Base-by-base conservation (phyloP, 2,113 vertebrate species). In the Channa argus region DNA sequence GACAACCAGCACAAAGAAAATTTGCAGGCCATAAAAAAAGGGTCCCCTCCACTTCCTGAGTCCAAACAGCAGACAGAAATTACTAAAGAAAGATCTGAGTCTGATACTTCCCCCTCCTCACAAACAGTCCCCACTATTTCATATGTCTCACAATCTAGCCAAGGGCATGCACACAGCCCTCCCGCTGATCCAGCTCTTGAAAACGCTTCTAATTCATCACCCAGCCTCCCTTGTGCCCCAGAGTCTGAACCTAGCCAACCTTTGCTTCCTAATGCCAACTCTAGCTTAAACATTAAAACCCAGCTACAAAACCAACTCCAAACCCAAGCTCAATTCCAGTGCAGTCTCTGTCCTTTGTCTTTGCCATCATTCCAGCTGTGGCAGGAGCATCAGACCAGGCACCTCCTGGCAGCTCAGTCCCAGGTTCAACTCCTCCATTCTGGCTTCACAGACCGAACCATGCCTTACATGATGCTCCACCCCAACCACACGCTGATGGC, bases 361-460 rank as follows among this genome's bases (percentile, higher is more conserved):
- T 96, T 99, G 76, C 96, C 96, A 34, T 97, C 97, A 0, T 97
- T 98, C 24, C 97, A 99, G 75, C 95, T 97, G 81, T 99, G 98
- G 98, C 98, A 99, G 84, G 98, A 99, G 78, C 98, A 99, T 91
- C 98, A 99, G 88, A 96, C 98, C 72, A 96, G 98, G 59, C 98
- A 99, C 76, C 96, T 99, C 74, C 89, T 99, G 82, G 96, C 97
- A 52, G 95, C 96, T 36, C 98, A 99, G 89, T 97, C 96, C n/a
- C 97, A 99, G 89, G 98, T 96, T 82, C 98, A 97, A 82, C 97
- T 99, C 90, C 95, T 98, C 56, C 96, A 97, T 59, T 96, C 97
- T 11, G 96, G 97, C 14, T 98, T 99, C 86, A 79, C 97, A 69
- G 98, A 99, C 77, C 92, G 96, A 83, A 93, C 96, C 82, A 95